Evolutionary conservation across 2,888 invertebrate species (phyloP).

Genomic region (Eilema sororculum): DNA sequence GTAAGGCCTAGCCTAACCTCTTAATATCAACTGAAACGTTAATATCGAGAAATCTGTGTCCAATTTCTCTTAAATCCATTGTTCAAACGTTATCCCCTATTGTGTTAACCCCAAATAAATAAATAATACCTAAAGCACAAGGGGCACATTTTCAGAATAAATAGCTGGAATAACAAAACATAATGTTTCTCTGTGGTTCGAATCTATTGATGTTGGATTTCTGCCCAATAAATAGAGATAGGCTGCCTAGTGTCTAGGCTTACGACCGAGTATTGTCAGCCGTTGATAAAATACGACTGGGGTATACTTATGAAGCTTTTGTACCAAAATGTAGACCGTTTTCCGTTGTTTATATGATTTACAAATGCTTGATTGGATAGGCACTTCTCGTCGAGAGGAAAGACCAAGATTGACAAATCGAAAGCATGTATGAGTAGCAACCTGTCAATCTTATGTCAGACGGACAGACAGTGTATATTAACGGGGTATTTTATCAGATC

Average conservation of each 20-base stretch:
- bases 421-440: no score
- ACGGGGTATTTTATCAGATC: no score
- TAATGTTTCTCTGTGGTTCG: background rate
- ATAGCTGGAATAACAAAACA: slow-evolving; percentile 1
- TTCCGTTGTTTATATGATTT: no score
- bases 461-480: no score
- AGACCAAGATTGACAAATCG: no score
- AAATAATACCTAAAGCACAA: background rate
- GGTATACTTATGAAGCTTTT: background rate
- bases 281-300: slow-evolving; percentile 9
- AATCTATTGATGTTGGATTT: slow-evolving; percentile 10
- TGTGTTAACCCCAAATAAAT: slow-evolving; percentile 6
- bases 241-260: slow-evolving; percentile 12
- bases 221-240: slow-evolving; percentile 24
- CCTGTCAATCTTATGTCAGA: no score
- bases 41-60: background rate
- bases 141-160: background rate
- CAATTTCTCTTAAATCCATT: background rate
- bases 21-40: background rate
- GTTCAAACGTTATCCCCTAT: background rate
- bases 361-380: no score
- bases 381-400: no score
- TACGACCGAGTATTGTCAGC: background rate
- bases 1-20: no score
- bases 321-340: background rate